These are phyloP conservation scores for Empidonax alnorum DNA, from an alignment of 2,113 vertebrate species.

Conservation along the genomic window DNA sequence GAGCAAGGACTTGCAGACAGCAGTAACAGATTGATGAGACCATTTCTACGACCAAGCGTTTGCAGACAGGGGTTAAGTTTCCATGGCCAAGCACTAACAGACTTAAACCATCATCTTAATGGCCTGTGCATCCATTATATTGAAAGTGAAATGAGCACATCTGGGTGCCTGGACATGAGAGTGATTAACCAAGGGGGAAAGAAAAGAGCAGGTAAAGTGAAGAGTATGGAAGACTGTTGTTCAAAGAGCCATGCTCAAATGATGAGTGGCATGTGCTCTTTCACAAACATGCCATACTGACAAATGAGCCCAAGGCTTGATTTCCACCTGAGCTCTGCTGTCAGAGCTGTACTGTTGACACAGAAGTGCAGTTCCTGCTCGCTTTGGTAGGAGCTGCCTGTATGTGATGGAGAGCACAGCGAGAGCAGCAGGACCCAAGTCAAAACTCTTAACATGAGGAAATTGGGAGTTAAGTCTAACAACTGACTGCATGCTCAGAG, in stretches of 20 bases:
- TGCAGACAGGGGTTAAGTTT: conserved; percentile 34
- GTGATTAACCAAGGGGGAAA: not conserved
- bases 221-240: not conserved
- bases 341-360: not conserved
- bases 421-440: not conserved
- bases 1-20: not conserved
- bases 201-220: not conserved
- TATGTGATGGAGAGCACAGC: not conserved
- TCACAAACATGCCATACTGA: not conserved
- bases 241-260: not conserved
- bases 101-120: conserved; percentile 35
- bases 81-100: conserved; percentile 24
- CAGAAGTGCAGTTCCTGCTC: not conserved
- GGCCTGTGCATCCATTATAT: not conserved
- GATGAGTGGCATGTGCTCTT: rapidly evolving
- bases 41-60: not conserved
- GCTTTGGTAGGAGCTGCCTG: not conserved
- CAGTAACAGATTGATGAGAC: conserved; percentile 37
- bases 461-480: conserved; percentile 5
- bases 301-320: not conserved
- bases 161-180: not conserved
- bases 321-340: not conserved
- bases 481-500: not conserved
- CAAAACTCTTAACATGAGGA: not conserved
- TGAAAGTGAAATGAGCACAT: conserved; percentile 39